Evolutionary conservation across 2,888 invertebrate species (phyloP), one percentile per base, ranked within the genome.

Genomic region (Hoplodrina blanda): DNA sequence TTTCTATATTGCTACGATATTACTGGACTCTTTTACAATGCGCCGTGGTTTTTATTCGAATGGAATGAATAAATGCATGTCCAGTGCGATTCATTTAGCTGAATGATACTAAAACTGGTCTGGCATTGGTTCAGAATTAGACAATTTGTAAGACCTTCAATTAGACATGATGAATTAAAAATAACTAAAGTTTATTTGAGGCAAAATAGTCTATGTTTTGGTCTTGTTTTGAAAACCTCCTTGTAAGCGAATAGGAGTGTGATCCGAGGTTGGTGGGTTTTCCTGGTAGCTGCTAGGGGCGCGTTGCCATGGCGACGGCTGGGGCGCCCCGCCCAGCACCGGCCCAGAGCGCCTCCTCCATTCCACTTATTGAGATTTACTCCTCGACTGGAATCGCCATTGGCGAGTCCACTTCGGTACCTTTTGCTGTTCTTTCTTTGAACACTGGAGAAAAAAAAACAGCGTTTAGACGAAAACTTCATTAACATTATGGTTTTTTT

Each of bases 1-100:
- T 95, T 96, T 96, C 95, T 95, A 95, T 92, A 93, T 87, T 89
- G 88, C 89, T 89, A 85, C 88, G 88, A 88, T 90, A 84, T 87
- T 89, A 89, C 87, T 85, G 73, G 75, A 78, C 77, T 87, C 85
- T 87, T 85, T 87, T 87, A 85, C 83, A 85, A 87, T 87, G 87
- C 82, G 78, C 81, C 78, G 81, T 70, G 55, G 70, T 85, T 87
- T 87, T 85, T 85, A 82, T 73, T 65, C 67, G 63, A 72, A 68
- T 37, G 61, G 62, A 63, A 77, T 78, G 70, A 80, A 83, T 76
- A 82, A 73, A 81, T 76, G 69, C 56, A 83, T 69, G 71, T 56
- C 71, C 44, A 61, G 55, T 62, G 57, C 62, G 62, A 66, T 69
- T 69, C 46, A 67, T 64, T 76, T 53, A 60, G 62, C 56, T 69